Base-by-base conservation (phyloP, 2,113 vertebrate species). In the Narcine bancroftii region DNA sequence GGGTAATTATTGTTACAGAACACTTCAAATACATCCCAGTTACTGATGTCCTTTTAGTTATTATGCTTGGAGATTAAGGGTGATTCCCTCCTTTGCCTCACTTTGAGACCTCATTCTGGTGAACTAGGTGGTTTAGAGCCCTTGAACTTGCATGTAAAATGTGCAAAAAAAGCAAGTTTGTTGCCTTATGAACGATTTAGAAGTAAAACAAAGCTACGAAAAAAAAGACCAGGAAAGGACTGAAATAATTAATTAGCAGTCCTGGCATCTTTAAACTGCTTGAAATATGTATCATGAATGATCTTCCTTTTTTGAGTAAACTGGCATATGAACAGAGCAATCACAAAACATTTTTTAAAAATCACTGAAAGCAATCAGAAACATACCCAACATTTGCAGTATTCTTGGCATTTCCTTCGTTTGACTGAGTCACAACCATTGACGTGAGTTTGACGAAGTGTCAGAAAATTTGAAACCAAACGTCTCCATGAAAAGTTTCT, bases 401-500 rank as follows among this genome's bases (percentile, higher is more conserved):
- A 85, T 56, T 85, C 81, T 85, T 50, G 33, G 81, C 53, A 21
- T 87, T 87, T 60, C 81, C 53, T 87, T n/a, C n/a, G 81, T 21
- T 63, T 36, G 60, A 87, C 53, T 60, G 50, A 60, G 26, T 63
- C 81, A 21, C 33, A 63, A 87, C 53, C 33, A 2, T n/a, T 60
- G 81, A 87, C 6, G n/a, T 63, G n/a, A 85, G 50, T 56, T 85
- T 85, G 81, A 85, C 50, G 33, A 85, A 87, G n/a, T 87, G 81
- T 60, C 81, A 63, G 81, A 87, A 87, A 87, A 87, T 87, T 87
- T 19, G 53, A 87, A 87, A 36, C 81, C 36, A 53, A 87, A 87
- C 60, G 53, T 56, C 81, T 87, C 33, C n/a, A n/a, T 19, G 53
- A 60, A 87, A 87, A 17, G 9, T 56, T 60, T 87, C 33, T 87